Evolutionary conservation across 2,888 invertebrate species (phyloP).

Genomic region (Apotomis turbidana): DNA sequence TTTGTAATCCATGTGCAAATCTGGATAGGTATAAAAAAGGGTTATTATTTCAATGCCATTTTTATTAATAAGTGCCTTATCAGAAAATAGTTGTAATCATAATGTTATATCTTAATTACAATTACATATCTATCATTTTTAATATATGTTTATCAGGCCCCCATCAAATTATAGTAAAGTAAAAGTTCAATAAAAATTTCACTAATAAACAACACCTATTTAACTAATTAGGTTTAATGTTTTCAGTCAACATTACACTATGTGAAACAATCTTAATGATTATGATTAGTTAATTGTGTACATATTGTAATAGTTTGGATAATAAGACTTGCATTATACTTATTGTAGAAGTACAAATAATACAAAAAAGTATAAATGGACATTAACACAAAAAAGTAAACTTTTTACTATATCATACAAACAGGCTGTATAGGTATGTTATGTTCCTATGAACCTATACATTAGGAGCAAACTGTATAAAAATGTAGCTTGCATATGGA

Average conservation of each 20-base stretch:
- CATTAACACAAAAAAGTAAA: slow-evolving; percentile 2
- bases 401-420: background rate
- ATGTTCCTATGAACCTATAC: background rate
- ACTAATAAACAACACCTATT: background rate
- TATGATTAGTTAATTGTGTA: slow-evolving; percentile 6
- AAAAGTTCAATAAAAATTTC: background rate
- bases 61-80: background rate
- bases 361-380: background rate
- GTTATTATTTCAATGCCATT: no score
- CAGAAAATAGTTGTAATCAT: background rate
- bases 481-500: background rate
- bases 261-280: background rate
- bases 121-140: slow-evolving; percentile 11
- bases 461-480: background rate
- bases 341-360: background rate
- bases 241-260: background rate
- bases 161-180: background rate
- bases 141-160: background rate
- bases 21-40: no score
- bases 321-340: background rate
- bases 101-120: slow-evolving; percentile 22
- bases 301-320: background rate
- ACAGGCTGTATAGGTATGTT: background rate
- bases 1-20: no score
- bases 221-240: background rate